A percentile compares a stretch with the other conserved stretches of the same genome.
phyloP scores from a whole-genome alignment of 2,888 invertebrate species.

The Dyspetes luteomarginatus region DNA sequence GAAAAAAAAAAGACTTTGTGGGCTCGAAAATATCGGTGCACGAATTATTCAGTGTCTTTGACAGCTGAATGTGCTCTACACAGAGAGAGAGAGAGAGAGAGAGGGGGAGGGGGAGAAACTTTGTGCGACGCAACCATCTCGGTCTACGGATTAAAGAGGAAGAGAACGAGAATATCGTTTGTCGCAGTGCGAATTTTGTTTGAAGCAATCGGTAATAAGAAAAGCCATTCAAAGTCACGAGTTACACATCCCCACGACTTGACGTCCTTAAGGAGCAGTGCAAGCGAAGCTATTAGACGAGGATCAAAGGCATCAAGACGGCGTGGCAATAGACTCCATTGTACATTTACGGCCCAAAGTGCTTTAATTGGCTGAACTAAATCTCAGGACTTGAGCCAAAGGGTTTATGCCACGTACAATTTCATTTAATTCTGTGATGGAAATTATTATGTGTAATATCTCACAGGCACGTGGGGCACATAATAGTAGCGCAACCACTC shows the following conservation, averaged over 20 bases:
- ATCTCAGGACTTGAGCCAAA: slow-evolving; percentile 49
- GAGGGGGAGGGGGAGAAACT: neutral
- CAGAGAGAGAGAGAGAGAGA: neutral
- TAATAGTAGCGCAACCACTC: slow-evolving; percentile 16
- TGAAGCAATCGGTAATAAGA: too few species aligned
- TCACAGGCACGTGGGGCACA: slow-evolving; percentile 15
- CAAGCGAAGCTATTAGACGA: too few species aligned
- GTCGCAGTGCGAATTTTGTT: too few species aligned
- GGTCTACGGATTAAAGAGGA: too few species aligned
- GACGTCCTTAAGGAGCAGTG: too few species aligned
- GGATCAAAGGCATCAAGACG: neutral
- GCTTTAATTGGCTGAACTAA: slow-evolving; percentile 39
- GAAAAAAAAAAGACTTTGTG: too few species aligned
- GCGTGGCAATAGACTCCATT: slow-evolving; percentile 8
- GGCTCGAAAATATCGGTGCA: too few species aligned
- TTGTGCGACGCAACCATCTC: too few species aligned
- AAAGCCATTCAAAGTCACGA: too few species aligned
- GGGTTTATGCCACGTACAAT: slow-evolving; percentile 48
- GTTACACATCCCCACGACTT: too few species aligned
- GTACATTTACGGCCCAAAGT: slow-evolving; percentile 25
- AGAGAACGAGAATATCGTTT: too few species aligned
- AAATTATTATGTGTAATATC: slow-evolving; percentile 60
- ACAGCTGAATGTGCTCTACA: neutral
- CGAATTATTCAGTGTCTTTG: too few species aligned
- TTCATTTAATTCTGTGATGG: slow-evolving; percentile 49